Evolutionary conservation across 2,888 invertebrate species (phyloP).

Genomic region (Eretmocerus hayati): DNA sequence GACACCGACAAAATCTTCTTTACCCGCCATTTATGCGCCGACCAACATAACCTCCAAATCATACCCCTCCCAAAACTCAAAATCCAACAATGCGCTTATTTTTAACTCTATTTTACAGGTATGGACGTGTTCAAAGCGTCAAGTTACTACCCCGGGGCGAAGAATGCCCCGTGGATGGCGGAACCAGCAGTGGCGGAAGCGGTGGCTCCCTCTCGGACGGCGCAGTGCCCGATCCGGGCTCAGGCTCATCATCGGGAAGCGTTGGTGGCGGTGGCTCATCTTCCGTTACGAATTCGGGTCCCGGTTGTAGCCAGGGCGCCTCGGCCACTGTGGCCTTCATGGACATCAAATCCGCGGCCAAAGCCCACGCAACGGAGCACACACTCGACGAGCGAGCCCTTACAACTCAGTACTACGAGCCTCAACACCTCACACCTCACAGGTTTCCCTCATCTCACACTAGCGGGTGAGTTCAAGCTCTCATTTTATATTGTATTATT

Average conservation of each 20-base stretch:
- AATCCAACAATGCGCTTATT: too few relatives aligned
- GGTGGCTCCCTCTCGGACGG: conserved; percentile 46
- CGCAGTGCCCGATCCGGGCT: too few relatives aligned
- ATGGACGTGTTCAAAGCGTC: conserved; percentile 97
- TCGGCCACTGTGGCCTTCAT: conserved; percentile 91
- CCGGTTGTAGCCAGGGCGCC: conserved; percentile 60
- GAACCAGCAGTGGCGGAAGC: too few relatives aligned
- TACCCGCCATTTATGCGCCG: too few relatives aligned
- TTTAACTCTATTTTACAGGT: too few relatives aligned
- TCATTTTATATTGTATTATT: too few relatives aligned
- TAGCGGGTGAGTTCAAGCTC: conserved; percentile 49
- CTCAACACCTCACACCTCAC: conserved; percentile 51
- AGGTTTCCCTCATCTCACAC: conserved; percentile 42
- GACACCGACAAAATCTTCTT: too few relatives aligned
- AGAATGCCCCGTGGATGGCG: conserved; percentile 46
- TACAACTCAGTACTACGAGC: conserved; percentile 88
- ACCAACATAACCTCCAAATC: too few relatives aligned
- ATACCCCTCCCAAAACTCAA: too few relatives aligned
- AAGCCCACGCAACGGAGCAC: conserved; percentile 86
- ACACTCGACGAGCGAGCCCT: conserved; percentile 79
- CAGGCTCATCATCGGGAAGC: conserved; percentile 39
- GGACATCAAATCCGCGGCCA: conserved; percentile 94
- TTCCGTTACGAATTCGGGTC: too few relatives aligned
- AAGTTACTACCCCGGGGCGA: conserved; percentile 71
- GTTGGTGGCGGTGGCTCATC: conserved; percentile 43